These are phyloP conservation scores for Aleiodes testaceus DNA, from an alignment of 2,888 invertebrate species.

Conservation along the genomic window DNA sequence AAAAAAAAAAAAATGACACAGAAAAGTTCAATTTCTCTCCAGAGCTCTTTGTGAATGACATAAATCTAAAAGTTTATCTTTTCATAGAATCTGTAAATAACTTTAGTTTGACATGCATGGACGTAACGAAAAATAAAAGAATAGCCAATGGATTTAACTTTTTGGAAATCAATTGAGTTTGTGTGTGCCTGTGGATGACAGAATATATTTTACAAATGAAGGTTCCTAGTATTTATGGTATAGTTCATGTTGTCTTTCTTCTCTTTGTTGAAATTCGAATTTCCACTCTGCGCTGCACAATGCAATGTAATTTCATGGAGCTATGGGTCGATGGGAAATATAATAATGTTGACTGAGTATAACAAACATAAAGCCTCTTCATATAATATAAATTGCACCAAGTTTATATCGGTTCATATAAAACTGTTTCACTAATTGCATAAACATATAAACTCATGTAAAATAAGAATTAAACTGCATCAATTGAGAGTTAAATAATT, in stretches of 20 bases:
- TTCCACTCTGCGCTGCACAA: constrained; percentile 38
- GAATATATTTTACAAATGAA: too few species aligned
- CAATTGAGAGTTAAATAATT: constrained; percentile 6
- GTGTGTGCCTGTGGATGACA: not conserved
- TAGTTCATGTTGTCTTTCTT: too few species aligned
- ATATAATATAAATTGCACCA: not conserved
- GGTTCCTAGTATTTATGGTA: too few species aligned
- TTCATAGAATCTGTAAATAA: not conserved
- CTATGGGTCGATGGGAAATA: constrained; percentile 47
- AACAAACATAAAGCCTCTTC: constrained; percentile 7
- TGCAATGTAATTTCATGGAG: constrained; percentile 56
- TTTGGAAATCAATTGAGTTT: not conserved
- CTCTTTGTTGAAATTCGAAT: constrained; percentile 51
- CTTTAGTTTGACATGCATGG: not conserved
- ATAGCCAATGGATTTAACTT: not conserved
- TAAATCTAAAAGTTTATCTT: not conserved
- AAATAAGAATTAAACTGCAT: constrained; percentile 32
- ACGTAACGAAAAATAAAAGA: constrained; percentile 3
- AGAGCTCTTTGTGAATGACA: constrained; percentile 14
- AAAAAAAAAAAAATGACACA: not conserved
- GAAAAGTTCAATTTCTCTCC: constrained; percentile 2
- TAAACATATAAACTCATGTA: constrained; percentile 2
- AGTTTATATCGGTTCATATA: constrained; percentile 1
- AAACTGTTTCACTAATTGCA: not conserved
- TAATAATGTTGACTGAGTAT: constrained; percentile 16